phyloP scores from a whole-genome alignment of 2,797 vertebrate species.

The Gobio occitaniae region DNA sequence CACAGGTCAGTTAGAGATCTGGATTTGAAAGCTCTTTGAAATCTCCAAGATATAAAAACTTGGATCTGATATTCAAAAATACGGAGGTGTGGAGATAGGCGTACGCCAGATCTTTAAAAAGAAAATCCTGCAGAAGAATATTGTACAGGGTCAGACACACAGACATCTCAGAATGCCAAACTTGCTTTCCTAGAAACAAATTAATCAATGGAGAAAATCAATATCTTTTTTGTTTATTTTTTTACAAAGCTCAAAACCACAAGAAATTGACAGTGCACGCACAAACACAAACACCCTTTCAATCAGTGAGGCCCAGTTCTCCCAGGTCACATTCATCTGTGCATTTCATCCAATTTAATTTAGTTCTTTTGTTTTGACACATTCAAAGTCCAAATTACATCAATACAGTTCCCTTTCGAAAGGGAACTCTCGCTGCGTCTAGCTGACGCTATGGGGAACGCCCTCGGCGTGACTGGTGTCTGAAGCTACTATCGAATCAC shows the following conservation, averaged over 20 bases:
- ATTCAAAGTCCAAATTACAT: conserved; percentile 32
- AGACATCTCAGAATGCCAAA: conserved; percentile 13
- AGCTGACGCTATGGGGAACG: too few relatives aligned
- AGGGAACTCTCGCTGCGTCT: too few relatives aligned
- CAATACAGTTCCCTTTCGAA: conserved; percentile 1
- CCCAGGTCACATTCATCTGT: conserved; percentile 14
- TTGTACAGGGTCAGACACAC: background rate
- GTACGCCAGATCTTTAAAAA: background rate
- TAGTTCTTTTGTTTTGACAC: conserved; percentile 13
- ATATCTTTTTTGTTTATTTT: background rate
- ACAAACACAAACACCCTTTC: background rate
- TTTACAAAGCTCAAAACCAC: background rate
- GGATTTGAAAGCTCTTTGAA: background rate
- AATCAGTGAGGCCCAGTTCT: background rate
- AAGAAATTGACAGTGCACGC: background rate
- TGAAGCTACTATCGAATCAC: too few relatives aligned
- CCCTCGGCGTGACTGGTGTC: too few relatives aligned
- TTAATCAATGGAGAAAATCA: conserved; percentile 11
- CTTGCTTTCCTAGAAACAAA: background rate
- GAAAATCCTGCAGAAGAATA: background rate
- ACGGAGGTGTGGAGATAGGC: background rate
- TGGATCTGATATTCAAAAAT: background rate
- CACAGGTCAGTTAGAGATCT: background rate
- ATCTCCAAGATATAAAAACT: background rate
- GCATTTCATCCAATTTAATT: background rate